phyloP scores from a whole-genome alignment of 1,140 invertebrate species.

The Agrilus planipennis region DNA sequence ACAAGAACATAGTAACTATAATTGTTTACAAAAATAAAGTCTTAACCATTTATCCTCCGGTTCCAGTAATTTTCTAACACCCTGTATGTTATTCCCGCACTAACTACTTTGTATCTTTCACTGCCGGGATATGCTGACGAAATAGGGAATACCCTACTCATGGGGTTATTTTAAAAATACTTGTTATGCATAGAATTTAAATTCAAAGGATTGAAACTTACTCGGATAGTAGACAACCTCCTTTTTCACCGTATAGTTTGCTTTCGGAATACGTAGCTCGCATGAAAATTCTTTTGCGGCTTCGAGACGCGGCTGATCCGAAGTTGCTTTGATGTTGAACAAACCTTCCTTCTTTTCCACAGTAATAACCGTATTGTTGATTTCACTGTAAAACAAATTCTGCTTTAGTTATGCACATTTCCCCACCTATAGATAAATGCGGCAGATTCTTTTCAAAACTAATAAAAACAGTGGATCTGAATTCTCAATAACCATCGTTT shows the following conservation, averaged over 20 bases:
- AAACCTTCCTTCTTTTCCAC: conserved; percentile 41
- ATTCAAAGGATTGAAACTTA: no score
- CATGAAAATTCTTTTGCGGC: conserved; percentile 50
- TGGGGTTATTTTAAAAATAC: no score
- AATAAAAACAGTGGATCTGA: not conserved
- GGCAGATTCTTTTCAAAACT: not conserved
- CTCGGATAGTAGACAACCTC: conserved; percentile 54
- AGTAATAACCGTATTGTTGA: conserved; percentile 20
- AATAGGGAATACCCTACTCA: no score
- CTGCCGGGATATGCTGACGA: no score
- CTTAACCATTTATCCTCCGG: no score
- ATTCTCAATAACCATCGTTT: not conserved
- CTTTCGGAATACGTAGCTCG: conserved; percentile 49
- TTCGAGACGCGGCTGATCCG: conserved; percentile 38
- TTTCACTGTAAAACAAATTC: conserved; percentile 17
- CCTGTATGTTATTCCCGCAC: no score
- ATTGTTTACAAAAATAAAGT: no score
- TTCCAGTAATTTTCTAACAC: no score
- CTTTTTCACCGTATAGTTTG: conserved; percentile 49
- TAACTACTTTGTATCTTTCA: no score
- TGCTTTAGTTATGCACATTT: not conserved
- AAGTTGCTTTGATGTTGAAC: conserved; percentile 17
- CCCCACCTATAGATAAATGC: conserved; percentile 4
- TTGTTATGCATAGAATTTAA: no score
- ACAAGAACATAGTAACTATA: no score